Evolutionary conservation across 30 jellyfish, hydroid and myxozoan genomes (phyloP), one percentile per base, ranked within the genome.

Genomic region (Turritopsis rubra): DNA sequence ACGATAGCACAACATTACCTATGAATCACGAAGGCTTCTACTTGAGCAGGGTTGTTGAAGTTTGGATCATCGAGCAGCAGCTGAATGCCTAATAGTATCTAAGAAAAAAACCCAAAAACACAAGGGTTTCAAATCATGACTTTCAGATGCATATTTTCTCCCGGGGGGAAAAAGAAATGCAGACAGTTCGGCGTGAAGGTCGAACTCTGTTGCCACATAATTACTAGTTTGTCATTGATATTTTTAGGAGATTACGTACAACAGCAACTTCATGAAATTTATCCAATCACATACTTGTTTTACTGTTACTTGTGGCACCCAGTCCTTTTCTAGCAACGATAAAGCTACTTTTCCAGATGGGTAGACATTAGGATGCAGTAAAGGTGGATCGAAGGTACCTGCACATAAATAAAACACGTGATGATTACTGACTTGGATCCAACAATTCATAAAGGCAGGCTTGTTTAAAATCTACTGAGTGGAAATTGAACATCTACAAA

Each of bases 31-130:
- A 66, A 91, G 1, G 97, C 97, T 71, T 91, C 97, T 1, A 88
- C 97, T 80, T 91, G 97, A 17, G 97, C 97, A 16, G 97, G 97
- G 52, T 91, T 86, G 25, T 91, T 87, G 65, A 91, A 91, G 79
- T 91, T 91, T 4, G 97, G 96, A 25, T 91, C 97, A 75, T 87
- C 88, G 26, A 91, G 85, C 30, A 91, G 81, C 84, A 91, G 54
- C 66, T 91, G 97, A 26, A 91, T 83, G 28, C 97, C 97, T 19
- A 86, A 89, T 28, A 91, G 17, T 23, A 26, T 74, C 82, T 74
- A 26, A 24, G 13, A 24, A 13, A 22, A 25, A 66, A 7, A 66
- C 17, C 29, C 76, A n/a, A n/a, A n/a, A n/a, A n/a, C n/a, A n/a
- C n/a, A n/a, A n/a, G n/a, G n/a, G n/a, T n/a, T n/a, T n/a, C n/a